These are phyloP conservation scores for Ridgeia piscesae DNA, from an alignment of 1,140 invertebrate genomes.

Conservation along the genomic window DNA sequence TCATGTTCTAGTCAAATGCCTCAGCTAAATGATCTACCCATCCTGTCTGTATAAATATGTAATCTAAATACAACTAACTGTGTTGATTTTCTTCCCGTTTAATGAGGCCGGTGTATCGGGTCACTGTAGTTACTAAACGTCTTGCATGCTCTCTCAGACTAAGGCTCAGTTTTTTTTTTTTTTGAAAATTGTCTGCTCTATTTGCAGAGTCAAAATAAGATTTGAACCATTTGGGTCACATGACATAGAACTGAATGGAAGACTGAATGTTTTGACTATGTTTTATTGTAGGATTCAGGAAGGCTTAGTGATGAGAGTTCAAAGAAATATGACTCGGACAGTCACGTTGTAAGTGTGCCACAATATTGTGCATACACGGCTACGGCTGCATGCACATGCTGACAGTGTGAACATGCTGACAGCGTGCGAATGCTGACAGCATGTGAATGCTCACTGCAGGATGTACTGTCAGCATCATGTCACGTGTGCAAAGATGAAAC, in stretches of 20 bases:
- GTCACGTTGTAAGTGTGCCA: slow-evolving; percentile 59
- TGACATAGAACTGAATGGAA: neutral
- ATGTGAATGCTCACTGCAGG: neutral
- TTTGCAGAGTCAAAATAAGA: neutral
- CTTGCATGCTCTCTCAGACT: neutral
- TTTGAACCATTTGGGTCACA: neutral
- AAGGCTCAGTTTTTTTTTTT: neutral
- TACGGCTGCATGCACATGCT: neutral
- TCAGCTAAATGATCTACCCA: neutral
- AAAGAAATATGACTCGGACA: slow-evolving; percentile 67
- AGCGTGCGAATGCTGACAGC: slow-evolving; percentile 7
- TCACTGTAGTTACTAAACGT: neutral
- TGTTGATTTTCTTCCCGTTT: neutral
- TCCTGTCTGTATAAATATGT: neutral
- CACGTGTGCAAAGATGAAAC: neutral
- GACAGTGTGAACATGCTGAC: neutral
- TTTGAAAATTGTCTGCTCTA: neutral
- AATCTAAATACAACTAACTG: neutral
- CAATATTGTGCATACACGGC: neutral
- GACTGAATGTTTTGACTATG: neutral
- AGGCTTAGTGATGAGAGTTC: slow-evolving; percentile 67
- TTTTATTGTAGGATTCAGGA: slow-evolving; percentile 58
- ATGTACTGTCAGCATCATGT: neutral
- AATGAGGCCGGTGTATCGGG: neutral
- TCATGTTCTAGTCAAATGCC: neutral